Conservation (phyloP, 2,888 invertebrate species). For the Phalera bucephala region DNA sequence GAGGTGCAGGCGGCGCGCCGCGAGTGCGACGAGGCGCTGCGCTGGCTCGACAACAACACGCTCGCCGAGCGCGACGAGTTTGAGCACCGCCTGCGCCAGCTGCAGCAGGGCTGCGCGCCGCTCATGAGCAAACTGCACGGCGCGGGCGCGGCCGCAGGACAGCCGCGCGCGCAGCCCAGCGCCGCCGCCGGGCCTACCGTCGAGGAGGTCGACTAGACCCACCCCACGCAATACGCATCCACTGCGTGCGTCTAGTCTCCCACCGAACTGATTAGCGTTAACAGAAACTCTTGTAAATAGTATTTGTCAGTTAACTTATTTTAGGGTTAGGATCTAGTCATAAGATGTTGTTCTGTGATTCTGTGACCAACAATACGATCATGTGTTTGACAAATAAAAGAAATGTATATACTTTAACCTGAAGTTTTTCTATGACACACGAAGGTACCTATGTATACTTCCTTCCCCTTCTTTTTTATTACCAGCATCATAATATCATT, state of each 20-base stretch:
- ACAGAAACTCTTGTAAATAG: not conserved
- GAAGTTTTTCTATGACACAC: too few relatives aligned
- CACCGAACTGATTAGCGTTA: constrained; percentile 9
- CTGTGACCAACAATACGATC: not conserved
- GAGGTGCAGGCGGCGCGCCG: constrained; percentile 84
- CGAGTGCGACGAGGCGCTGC: constrained; percentile 83
- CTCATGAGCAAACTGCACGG: constrained; percentile 84
- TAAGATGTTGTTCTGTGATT: not conserved
- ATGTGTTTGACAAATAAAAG: not conserved
- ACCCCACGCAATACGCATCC: constrained; percentile 3
- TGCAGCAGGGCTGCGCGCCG: constrained; percentile 82
- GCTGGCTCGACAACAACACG: constrained; percentile 88
- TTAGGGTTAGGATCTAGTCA: not conserved
- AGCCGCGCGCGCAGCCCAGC: constrained; percentile 9
- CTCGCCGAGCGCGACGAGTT: constrained; percentile 86
- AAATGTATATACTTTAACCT: constrained; percentile 4
- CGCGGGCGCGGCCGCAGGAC: constrained; percentile 54
- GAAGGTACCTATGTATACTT: too few relatives aligned
- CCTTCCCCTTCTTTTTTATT: too few relatives aligned
- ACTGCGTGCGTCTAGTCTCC: constrained; percentile 11
- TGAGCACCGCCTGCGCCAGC: constrained; percentile 83
- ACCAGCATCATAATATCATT: too few relatives aligned
- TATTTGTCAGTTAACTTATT: too few relatives aligned
- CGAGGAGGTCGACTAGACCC: constrained; percentile 52
- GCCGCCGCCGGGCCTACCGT: constrained; percentile 49